Evolutionary conservation across 2,113 vertebrate species (phyloP).

Genomic region (Syrrhaptes paradoxus): DNA sequence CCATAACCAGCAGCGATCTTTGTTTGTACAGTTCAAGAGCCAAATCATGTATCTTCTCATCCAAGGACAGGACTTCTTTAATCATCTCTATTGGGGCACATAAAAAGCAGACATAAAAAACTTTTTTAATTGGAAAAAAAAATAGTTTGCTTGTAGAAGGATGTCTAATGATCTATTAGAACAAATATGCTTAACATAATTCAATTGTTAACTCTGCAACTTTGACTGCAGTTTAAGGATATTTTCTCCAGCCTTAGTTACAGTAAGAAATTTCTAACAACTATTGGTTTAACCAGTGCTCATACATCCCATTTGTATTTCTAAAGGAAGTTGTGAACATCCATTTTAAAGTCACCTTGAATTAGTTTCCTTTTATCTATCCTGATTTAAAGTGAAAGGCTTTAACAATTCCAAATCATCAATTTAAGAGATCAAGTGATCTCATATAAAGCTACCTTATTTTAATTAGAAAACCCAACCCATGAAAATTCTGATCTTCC

Average conservation of each 20-base stretch:
- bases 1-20: slow-evolving; percentile 93
- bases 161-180: not conserved
- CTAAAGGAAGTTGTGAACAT: not conserved
- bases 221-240: not conserved
- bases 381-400: not conserved
- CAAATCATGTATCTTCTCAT: slow-evolving; percentile 88
- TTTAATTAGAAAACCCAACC: not conserved
- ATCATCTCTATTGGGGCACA: slow-evolving; percentile 77
- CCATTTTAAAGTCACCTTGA: not conserved
- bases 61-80: slow-evolving; percentile 87
- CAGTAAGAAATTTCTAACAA: not conserved
- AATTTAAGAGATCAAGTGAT: not conserved
- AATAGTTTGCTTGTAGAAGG: not conserved
- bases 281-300: not conserved
- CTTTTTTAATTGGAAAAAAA: not conserved
- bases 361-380: not conserved
- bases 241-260: not conserved
- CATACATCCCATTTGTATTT: not conserved
- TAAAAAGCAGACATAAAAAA: not conserved
- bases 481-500: not conserved
- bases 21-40: slow-evolving; percentile 90
- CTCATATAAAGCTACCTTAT: not conserved
- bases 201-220: not conserved
- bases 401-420: not conserved
- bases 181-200: not conserved